Base-by-base conservation (phyloP, 2,888 invertebrate species). In the Epistrophe eligans region DNA sequence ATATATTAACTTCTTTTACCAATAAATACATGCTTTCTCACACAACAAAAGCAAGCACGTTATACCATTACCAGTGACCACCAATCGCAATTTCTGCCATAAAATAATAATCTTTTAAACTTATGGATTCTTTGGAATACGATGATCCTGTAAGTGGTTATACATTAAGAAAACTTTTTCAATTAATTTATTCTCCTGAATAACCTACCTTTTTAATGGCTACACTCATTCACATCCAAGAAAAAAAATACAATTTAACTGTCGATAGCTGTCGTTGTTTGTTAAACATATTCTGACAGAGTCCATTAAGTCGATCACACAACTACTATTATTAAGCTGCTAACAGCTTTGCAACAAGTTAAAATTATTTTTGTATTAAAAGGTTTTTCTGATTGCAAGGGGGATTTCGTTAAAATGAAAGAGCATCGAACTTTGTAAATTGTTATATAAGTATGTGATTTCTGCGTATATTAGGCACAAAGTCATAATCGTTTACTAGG, bases 251-350 rank as follows among this genome's bases (percentile, higher is more conserved):
- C 10, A 11, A 32, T 66, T 35, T 67, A 32, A 19, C 17, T 35
- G 43, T 43, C 43, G 10, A 24, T 43, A 64, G 15, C 62, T 43
- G 43, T 43, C 24, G 19, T 62, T 24, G n/a, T 11, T 28, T 45
- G 43, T 10, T n/a, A 64, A 64, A 28, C 28, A 40, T 45, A 64
- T 64, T 45, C 64, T 28, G 64, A 45, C 28, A 64, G 64, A 45
- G 32, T 43, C 64, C 45, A 64, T 64, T 64, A 64, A 64, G 45
- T 45, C 28, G 64, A 64, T 64, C 64, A 64, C 64, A 64, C 28
- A 45, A 64, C 45, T 45, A 32, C 24, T 62, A 43, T 24, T 43
- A 62, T 43, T 8, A n/a, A 62, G 40, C 43, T 9, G 62, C 24
- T 15, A 24, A 24, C 38, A 60, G 55, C 32, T 38, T 17, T 38